phyloP scores from a whole-genome alignment of 2,797 vertebrate species.

The Micropoecilia bifurca region DNA sequence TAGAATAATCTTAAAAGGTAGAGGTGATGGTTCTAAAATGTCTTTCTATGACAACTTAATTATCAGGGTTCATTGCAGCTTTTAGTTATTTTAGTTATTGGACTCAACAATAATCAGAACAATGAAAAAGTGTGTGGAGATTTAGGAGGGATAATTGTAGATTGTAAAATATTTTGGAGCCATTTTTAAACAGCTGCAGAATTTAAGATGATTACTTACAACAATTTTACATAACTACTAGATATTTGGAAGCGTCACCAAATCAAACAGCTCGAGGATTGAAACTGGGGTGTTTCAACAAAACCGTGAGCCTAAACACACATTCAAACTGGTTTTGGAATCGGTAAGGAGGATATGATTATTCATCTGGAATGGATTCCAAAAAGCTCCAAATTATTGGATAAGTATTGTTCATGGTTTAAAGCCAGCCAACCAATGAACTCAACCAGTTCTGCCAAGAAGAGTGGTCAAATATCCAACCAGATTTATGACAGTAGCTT shows the following conservation, averaged over 20 bases:
- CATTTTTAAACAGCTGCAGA: neutral
- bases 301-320: neutral
- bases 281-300: neutral
- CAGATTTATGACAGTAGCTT: neutral
- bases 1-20: neutral
- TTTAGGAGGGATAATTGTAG: neutral
- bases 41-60: neutral
- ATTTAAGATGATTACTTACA: neutral
- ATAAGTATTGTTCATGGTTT: neutral
- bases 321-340: neutral
- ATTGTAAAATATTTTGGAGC: neutral
- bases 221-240: neutral
- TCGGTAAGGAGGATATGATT: neutral
- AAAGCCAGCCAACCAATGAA: neutral
- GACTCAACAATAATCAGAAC: neutral
- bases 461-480: neutral
- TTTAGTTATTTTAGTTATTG: neutral
- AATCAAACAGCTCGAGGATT: neutral
- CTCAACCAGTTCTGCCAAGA: neutral
- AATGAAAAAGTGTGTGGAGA: neutral
- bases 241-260: neutral
- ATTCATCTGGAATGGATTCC: neutral
- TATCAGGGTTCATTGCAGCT: neutral
- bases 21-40: neutral
- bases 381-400: neutral